phyloP scores from a whole-genome alignment of 2,113 vertebrate genomes.

The Lophotis ruficrista region DNA sequence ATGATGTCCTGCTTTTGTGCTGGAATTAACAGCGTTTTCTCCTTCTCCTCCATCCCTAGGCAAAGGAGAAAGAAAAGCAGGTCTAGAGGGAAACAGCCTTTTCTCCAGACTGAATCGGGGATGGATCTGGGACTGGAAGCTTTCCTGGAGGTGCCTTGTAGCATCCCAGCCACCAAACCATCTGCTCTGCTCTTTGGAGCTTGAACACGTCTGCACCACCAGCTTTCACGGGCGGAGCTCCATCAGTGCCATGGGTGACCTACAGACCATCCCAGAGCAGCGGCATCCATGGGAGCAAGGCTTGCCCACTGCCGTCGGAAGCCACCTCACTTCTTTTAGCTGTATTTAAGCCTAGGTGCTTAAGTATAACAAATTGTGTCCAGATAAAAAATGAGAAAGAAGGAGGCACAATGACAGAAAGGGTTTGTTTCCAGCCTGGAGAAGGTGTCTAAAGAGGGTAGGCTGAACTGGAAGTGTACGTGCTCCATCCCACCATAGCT shows the following conservation, averaged over 20 bases:
- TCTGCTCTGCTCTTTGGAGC: background rate
- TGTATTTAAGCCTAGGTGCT: background rate
- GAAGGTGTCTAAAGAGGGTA: background rate
- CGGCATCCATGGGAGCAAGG: background rate
- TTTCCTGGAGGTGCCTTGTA: background rate
- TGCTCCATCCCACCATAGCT: background rate
- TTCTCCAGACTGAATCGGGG: background rate
- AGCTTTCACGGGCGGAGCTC: background rate
- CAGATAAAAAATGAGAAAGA: background rate
- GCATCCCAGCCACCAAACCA: background rate
- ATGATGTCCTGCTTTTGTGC: background rate
- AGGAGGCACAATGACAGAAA: background rate
- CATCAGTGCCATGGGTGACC: background rate
- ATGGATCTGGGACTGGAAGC: background rate
- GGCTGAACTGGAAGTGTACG: background rate
- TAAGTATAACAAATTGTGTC: background rate
- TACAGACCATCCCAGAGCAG: background rate
- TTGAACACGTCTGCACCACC: background rate
- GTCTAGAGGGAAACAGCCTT: background rate
- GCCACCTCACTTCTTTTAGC: background rate
- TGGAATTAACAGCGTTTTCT: background rate
- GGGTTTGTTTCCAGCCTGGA: background rate
- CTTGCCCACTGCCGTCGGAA: rapidly evolving
- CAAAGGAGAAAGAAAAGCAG: background rate
- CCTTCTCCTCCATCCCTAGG: background rate